Conservation (phyloP, 2,113 vertebrate species). For the Phyllostomus discolor region DNA sequence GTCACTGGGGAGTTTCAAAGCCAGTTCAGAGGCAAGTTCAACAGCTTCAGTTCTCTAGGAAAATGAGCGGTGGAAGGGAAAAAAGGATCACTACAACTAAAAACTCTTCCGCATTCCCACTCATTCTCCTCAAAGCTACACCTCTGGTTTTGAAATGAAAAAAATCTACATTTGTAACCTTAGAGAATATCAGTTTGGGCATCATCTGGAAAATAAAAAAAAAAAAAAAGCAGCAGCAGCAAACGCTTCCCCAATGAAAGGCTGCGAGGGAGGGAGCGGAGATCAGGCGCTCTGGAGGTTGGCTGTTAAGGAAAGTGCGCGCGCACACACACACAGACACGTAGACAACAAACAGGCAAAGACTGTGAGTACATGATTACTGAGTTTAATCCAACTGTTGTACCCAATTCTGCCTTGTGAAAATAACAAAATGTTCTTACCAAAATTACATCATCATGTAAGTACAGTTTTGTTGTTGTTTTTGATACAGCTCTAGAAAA, state of each 20-base stretch:
- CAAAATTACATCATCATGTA: slow-evolving; percentile 27
- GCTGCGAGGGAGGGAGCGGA: background rate
- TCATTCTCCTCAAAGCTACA: background rate
- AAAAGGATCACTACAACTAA: background rate
- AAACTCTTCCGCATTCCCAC: background rate
- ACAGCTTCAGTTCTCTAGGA: background rate
- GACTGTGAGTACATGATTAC: background rate
- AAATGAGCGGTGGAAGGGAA: background rate
- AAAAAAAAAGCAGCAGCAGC: background rate
- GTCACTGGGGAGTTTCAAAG: background rate
- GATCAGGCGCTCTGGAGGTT: background rate
- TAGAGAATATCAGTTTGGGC: background rate
- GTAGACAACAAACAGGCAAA: background rate
- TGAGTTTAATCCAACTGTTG: slow-evolving; percentile 56
- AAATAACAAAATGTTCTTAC: slow-evolving; percentile 42
- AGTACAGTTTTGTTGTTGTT: background rate
- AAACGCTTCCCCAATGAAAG: background rate
- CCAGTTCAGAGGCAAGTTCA: background rate
- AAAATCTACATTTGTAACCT: background rate
- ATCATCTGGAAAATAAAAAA: background rate
- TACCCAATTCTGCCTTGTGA: slow-evolving; percentile 7
- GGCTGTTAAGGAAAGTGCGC: background rate
- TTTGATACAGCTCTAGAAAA: slow-evolving; percentile 39
- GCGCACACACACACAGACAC: background rate
- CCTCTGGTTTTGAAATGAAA: background rate